Evolutionary conservation across 2,797 vertebrate genomes (phyloP), one percentile per base, ranked within the genome.

Genomic region (Sparus aurata): DNA sequence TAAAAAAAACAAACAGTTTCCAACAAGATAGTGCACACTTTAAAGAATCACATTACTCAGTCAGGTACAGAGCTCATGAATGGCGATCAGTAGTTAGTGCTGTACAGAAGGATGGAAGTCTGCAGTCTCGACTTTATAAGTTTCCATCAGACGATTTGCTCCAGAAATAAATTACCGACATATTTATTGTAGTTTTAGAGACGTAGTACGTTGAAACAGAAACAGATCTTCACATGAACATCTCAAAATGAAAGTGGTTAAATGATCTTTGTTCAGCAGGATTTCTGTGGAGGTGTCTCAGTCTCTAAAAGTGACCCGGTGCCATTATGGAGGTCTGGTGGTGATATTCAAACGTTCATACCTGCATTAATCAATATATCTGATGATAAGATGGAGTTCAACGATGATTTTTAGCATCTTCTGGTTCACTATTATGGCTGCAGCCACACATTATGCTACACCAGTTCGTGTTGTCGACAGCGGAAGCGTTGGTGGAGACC

Each of bases 21-120:
- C 64, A 84, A 88, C 52, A 77, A 87, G 73, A 71, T 72, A 86
- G 85, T 86, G 80, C 88, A 90, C 84, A 86, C 55, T 61, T 79
- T 63, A 70, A 82, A 86, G 68, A 87, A 75, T 87, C 85, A 90
- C 83, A 87, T 81, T 80, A 75, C 71, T 83, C 67, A 78, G 83
- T 87, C 79, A 64, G 80, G 55, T 82, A 74, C 30, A 73, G 76
- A 81, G 83, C 71, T 82, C 74, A 77, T 83, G 66, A 73, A 83
- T 75, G 83, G 79, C 65, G 23, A 75, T 85, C 89, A 81, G 79
- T 83, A 77, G 85, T 75, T 62, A 79, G 86, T 83, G 80, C 87
- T 91, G 84, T 91, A 91, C 90, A 91, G 34, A 63, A 66, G 59
- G 75, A 76, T n/a, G 63, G 52, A 57, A 50, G 41, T 46, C 27